Base-by-base conservation (phyloP, 2,113 vertebrate species). In the Prinia subflava region DNA sequence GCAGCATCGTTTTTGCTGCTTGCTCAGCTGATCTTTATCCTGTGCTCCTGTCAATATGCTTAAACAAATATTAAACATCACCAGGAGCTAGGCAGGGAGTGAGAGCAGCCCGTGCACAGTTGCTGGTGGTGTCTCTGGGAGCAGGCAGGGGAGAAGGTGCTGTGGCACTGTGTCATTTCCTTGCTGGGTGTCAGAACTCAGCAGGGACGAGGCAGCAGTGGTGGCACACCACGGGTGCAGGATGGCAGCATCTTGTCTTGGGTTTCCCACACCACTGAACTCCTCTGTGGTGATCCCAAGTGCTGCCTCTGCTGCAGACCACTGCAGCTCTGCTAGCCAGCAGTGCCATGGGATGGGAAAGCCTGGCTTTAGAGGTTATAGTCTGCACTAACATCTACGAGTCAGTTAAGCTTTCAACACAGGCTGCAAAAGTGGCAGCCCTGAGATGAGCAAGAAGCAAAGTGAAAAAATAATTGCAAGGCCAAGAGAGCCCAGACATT, bases 361-460 rank as follows among this genome's bases (percentile, higher is more conserved):
- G 67, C 59, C 68, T 73, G 86, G 53, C 68, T 90, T 86, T 35
- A 55, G 56, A 79, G 67, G 70, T 90, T 86, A 11, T 10, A 57
- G 89, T 57, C 73, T 89, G 67, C 64, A 10, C 53, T 92, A 75
- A 57, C 76, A 57, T 74, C 62, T 65, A 31, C 42, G 55, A 94
- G 68, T 73, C 86, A 62, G 70, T 83, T 44, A 55, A 88, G 83
- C 91, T 95, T 95, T 89, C 91, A 80, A 33, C 53, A 86, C 50
- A 16, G 2, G 11, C 59, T 53, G 27, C 3, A 16, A 57, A 88
- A 88, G 71, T 60, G 75, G 75, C 93, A 94, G 91, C 49, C 59
- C 64, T 77, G 91, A 79, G 86, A 88, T 53, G 91, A 94, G 79
- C 44, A 76, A 77, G 79, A 77, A 60, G 63, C 67, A 68, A 87